Conservation (phyloP, 2,888 invertebrate species). For the Leucophenga maculata region DNA sequence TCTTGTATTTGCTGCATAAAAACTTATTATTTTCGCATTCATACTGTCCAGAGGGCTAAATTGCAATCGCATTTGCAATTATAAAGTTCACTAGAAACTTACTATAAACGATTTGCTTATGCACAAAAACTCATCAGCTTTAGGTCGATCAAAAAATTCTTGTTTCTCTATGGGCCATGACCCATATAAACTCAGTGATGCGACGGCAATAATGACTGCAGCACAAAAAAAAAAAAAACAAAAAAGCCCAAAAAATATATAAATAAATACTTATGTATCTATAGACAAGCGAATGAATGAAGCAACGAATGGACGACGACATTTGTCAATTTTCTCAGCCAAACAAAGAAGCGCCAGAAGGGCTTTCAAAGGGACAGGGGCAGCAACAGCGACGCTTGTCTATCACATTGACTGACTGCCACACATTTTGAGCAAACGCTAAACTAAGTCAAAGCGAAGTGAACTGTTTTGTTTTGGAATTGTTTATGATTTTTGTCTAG, state of each 20-base stretch:
- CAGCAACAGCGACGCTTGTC: slow-evolving; percentile 42
- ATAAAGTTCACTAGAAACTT: not conserved
- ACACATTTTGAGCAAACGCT: slow-evolving; percentile 50
- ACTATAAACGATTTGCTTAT: slow-evolving; percentile 17
- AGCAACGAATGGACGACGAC: slow-evolving; percentile 15
- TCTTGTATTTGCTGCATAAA: too few species aligned
- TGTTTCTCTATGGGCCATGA: slow-evolving; percentile 55
- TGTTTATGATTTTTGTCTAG: slow-evolving; percentile 33
- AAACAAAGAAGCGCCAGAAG: slow-evolving; percentile 22
- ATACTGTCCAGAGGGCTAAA: too few species aligned
- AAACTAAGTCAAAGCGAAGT: slow-evolving; percentile 28
- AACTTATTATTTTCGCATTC: too few species aligned
- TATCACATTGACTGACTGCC: slow-evolving; percentile 66
- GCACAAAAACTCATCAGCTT: slow-evolving; percentile 2
- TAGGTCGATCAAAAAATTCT: slow-evolving; percentile 23
- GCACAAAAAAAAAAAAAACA: slow-evolving; percentile 15
- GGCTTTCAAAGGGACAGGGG: slow-evolving; percentile 20
- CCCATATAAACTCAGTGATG: slow-evolving; percentile 55
- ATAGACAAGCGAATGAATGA: not conserved
- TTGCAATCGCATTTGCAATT: not conserved
- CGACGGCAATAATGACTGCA: slow-evolving; percentile 35
- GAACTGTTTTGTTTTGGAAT: slow-evolving; percentile 29
- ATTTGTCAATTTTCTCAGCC: slow-evolving; percentile 56
- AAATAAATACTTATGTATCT: not conserved
- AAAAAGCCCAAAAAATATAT: slow-evolving; percentile 22